Percentiles rank a stretch among this genome's conserved stretches.
These are phyloP conservation scores for Benitochromis conjunctus DNA, from an alignment of 2,113 vertebrate genomes.

Conservation along the genomic window DNA sequence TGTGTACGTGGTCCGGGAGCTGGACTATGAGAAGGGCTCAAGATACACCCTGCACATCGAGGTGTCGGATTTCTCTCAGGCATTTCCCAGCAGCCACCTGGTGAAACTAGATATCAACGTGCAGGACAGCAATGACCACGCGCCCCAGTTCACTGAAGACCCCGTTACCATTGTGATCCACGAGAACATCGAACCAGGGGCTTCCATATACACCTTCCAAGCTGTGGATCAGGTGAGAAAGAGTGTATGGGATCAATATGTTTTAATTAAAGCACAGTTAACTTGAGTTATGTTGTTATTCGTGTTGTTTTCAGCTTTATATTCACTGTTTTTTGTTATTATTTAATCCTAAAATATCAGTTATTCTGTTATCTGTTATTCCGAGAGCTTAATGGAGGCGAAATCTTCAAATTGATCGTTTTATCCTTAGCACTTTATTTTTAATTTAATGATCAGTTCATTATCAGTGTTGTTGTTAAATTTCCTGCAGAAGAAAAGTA, in stretches of 20 bases:
- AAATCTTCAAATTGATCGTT: background rate
- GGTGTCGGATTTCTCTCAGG: conserved; percentile 77
- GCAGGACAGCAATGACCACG: conserved; percentile 91
- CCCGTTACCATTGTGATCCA: conserved; percentile 86
- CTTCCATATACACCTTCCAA: conserved; percentile 87
- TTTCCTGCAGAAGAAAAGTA: background rate
- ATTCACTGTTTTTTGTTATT: background rate
- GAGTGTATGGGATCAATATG: background rate
- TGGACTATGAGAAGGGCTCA: conserved; percentile 87
- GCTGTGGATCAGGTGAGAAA: conserved; percentile 76
- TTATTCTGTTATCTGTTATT: background rate
- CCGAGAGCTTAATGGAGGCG: background rate
- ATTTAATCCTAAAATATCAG: background rate
- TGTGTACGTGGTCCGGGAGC: conserved; percentile 81
- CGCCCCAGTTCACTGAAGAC: conserved; percentile 87
- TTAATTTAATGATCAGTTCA: background rate
- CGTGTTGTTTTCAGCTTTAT: background rate
- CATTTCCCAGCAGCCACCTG: conserved; percentile 79
- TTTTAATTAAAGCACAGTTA: background rate
- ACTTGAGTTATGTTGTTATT: background rate
- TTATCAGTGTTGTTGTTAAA: background rate
- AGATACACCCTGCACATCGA: conserved; percentile 84
- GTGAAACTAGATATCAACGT: conserved; percentile 85
- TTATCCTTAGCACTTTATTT: background rate
- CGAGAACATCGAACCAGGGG: conserved; percentile 78